Evolutionary conservation across 2,113 vertebrate genomes (phyloP).

Genomic region (Bagarius yarrelli): DNA sequence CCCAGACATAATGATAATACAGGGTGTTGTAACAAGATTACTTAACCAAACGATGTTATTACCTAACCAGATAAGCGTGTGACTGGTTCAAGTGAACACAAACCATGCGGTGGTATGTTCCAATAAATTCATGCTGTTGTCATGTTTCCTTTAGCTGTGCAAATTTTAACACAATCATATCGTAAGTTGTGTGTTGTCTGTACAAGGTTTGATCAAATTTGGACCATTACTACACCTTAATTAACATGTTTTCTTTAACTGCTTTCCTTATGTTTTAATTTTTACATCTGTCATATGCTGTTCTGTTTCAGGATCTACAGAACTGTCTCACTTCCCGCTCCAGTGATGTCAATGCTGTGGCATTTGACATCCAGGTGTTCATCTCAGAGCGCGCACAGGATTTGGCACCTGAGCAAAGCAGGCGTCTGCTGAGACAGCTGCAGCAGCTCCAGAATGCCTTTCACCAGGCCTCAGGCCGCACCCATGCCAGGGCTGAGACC

Average conservation of each 20-base stretch:
- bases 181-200: not conserved
- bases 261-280: not conserved
- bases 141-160: no score
- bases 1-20: no score
- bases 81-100: no score
- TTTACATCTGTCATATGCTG: not conserved
- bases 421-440: conserved; percentile 79
- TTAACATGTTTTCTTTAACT: not conserved
- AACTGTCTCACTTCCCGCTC: conserved; percentile 70
- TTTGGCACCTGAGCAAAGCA: conserved; percentile 82
- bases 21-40: no score
- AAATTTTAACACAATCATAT: no score
- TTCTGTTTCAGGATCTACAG: conserved; percentile 73
- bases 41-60: no score
- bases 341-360: conserved; percentile 73
- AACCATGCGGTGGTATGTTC: no score
- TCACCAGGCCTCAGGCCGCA: conserved; percentile 70
- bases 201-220: not conserved
- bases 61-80: no score
- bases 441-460: conserved; percentile 84
- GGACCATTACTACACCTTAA: not conserved
- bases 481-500: conserved; percentile 67
- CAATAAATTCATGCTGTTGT: no score
- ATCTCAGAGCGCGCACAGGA: conserved; percentile 87
- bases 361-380: conserved; percentile 82